phyloP scores from a whole-genome alignment of 2,888 invertebrate genomes.

The Agriopis aurantiaria region DNA sequence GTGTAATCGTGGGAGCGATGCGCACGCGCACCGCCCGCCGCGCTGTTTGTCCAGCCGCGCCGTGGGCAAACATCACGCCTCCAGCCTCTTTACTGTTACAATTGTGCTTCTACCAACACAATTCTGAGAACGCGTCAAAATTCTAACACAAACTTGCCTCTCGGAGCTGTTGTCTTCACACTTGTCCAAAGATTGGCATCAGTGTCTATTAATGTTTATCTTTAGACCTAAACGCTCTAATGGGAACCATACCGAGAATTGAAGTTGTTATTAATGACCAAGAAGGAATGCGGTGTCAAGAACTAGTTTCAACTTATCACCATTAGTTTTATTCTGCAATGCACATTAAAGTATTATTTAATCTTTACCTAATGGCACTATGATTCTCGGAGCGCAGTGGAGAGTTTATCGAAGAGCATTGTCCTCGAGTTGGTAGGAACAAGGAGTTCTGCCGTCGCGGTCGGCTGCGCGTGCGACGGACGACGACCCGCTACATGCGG shows the following conservation, averaged over 20 bases:
- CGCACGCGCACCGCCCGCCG: conserved; percentile 50
- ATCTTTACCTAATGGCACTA: conserved; percentile 13
- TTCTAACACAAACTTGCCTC: conserved; percentile 14
- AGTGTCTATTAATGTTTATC: conserved; percentile 2
- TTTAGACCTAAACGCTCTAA: not conserved
- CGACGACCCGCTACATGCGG: conserved; percentile 65
- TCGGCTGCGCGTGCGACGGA: conserved; percentile 67
- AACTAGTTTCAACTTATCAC: conserved; percentile 6
- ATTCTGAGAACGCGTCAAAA: conserved; percentile 23
- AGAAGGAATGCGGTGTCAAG: conserved; percentile 7
- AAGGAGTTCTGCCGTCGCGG: conserved; percentile 69
- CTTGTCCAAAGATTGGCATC: conserved; percentile 15
- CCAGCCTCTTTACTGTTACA: conserved; percentile 63
- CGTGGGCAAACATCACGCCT: conserved; percentile 65
- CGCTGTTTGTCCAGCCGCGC: conserved; percentile 54
- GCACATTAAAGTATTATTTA: conserved; percentile 11
- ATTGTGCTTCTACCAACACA: conserved; percentile 48
- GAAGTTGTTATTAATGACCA: conserved; percentile 1
- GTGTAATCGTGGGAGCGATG: conserved; percentile 55
- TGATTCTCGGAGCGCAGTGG: conserved; percentile 38
- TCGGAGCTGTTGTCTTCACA: conserved; percentile 19
- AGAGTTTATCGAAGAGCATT: conserved; percentile 62
- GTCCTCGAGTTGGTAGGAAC: conserved; percentile 63
- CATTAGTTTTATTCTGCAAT: conserved; percentile 10
- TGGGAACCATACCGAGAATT: conserved; percentile 1